Base-by-base conservation (phyloP, 2,797 vertebrate genomes). In the Eidolon dupreanum region DNA sequence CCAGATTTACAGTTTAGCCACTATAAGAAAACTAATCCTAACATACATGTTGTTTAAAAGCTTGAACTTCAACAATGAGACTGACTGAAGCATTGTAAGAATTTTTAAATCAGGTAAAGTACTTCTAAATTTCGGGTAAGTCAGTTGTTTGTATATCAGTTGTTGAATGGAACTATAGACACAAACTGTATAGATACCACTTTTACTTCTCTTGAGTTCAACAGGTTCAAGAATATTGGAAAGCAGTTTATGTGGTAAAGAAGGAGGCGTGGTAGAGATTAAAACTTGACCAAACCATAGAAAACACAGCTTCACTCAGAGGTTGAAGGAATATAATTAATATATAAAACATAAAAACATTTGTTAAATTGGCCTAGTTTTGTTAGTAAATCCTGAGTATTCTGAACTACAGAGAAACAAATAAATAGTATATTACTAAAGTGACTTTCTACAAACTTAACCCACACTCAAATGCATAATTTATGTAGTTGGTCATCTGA, bases 381-480 rank as follows among this genome's bases (percentile, higher is more conserved):
- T 87, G n/a, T 87, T 22, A 53, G 61, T 49, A 71, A 92, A 51
- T 59, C n/a, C 57, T 19, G 38, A 94, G 28, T 59, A 65, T 91
- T 89, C 66, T 73, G 68, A 93, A 83, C 19, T 78, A 65, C 84
- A 94, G 86, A 95, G 79, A 96, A 79, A 88, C 46, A 61, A 49
- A 19, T 38, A 79, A 87, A 49, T 41, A 13, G 38, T 10, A 3
- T 65, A 36, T 93, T 88, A 36, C 83, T 95, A 33, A 96, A 88
- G 10, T 73, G 46, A 51, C 38, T 66, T 85, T 90, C 66, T 89
- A 55, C 3, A 46, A 41, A 68, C 16, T 70, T 92, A 63, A 61
- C 55, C 70, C 82, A 9, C 65, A 55, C 9, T 68, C 8, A 68
- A 13, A 79, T 73, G 46, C 41, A 15, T 63, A 19, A 28, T 36